A percentile compares a stretch with the other conserved stretches of the same genome.
Conservation (phyloP, 2,888 invertebrate genomes). For the Spilarctia lutea region DNA sequence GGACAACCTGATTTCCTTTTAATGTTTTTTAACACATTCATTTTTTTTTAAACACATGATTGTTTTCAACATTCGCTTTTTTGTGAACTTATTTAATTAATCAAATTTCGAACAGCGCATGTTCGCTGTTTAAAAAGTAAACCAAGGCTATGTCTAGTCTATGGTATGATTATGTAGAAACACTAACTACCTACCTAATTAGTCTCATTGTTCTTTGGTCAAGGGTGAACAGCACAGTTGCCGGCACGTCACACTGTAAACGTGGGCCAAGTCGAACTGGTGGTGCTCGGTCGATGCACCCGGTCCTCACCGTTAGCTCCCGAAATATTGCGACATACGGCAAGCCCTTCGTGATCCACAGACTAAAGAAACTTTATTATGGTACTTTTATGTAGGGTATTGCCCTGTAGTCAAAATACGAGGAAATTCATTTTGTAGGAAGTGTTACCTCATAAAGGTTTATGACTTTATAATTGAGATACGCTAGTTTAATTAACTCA, state of each 20-base stretch:
- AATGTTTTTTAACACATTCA: not conserved
- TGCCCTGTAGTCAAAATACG: slow-evolving; percentile 55
- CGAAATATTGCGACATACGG: slow-evolving; percentile 81
- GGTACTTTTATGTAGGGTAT: slow-evolving; percentile 31
- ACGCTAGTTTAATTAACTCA: not conserved
- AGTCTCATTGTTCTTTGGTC: slow-evolving; percentile 55
- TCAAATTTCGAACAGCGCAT: not conserved
- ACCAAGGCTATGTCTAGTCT: not conserved
- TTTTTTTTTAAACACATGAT: not conserved
- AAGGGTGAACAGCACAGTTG: slow-evolving; percentile 47
- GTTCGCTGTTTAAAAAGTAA: slow-evolving; percentile 5
- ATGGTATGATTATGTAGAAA: slow-evolving; percentile 38
- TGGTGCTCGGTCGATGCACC: slow-evolving; percentile 73
- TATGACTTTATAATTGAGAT: slow-evolving; percentile 9
- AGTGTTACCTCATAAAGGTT: slow-evolving; percentile 10
- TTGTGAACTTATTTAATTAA: not conserved
- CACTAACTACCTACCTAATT: slow-evolving; percentile 41
- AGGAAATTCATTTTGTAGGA: slow-evolving; percentile 15
- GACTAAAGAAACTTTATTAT: slow-evolving; percentile 36
- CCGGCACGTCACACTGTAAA: slow-evolving; percentile 69
- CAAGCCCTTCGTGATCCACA: slow-evolving; percentile 55
- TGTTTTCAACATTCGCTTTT: not conserved
- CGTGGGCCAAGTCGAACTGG: slow-evolving; percentile 68
- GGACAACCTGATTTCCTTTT: not conserved
- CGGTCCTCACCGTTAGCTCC: slow-evolving; percentile 77